These are phyloP conservation scores for Hymenochirus boettgeri DNA, from an alignment of 2,113 vertebrate genomes.

Conservation along the genomic window DNA sequence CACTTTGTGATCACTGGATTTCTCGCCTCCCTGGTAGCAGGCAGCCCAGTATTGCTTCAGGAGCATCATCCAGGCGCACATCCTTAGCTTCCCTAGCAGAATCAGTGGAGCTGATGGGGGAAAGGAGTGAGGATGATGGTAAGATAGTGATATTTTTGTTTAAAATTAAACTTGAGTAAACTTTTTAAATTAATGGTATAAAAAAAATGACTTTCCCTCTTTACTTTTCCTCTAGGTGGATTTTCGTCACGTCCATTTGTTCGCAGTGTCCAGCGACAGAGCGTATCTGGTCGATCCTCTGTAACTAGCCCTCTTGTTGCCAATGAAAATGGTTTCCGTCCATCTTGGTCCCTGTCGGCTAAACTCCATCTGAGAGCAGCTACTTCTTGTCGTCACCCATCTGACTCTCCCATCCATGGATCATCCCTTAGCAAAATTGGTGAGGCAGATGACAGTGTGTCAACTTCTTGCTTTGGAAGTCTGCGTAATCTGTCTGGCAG, in stretches of 20 bases:
- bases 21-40: conserved; percentile 89
- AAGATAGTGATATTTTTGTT: conserved; percentile 45
- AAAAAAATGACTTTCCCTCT: too few relatives aligned
- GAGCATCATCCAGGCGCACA: conserved; percentile 88
- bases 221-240: conserved; percentile 69
- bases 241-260: conserved; percentile 95
- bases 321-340: conserved; percentile 79
- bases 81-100: conserved; percentile 90
- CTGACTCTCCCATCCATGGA: conserved; percentile 82
- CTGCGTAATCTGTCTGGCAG: conserved; percentile 66
- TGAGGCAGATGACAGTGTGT: conserved; percentile 85
- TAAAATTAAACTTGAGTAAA: too few relatives aligned
- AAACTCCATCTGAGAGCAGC: conserved; percentile 91
- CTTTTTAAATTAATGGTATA: too few relatives aligned
- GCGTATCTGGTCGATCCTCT: conserved; percentile 84
- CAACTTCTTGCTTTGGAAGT: conserved; percentile 86
- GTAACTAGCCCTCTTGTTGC: conserved; percentile 85
- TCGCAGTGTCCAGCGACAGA: conserved; percentile 93
- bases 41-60: conserved; percentile 87
- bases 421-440: conserved; percentile 88
- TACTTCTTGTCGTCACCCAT: conserved; percentile 87
- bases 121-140: conserved; percentile 93
- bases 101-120: conserved; percentile 82
- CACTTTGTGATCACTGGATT: conserved; percentile 95
- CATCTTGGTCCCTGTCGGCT: conserved; percentile 86